Conservation (phyloP, 2,113 vertebrate genomes). For the Piaya cayana region DNA sequence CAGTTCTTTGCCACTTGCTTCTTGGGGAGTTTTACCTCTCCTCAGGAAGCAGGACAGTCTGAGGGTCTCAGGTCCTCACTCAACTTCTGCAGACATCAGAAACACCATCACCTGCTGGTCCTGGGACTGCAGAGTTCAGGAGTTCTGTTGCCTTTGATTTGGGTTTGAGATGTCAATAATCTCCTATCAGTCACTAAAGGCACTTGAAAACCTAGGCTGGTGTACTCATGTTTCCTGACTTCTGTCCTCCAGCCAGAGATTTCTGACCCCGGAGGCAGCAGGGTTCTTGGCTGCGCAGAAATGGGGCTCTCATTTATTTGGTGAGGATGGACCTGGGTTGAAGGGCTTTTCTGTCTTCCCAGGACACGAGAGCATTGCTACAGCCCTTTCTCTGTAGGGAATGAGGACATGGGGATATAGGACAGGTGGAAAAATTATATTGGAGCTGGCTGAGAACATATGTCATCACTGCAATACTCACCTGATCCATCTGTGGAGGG, state of each 20-base stretch:
- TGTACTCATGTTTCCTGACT: not conserved
- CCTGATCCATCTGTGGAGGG: not conserved
- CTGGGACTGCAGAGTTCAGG: not conserved
- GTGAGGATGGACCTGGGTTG: not conserved
- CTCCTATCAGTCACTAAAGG: not conserved
- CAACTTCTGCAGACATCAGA: not conserved
- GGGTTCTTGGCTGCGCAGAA: not conserved
- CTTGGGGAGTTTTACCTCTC: not conserved
- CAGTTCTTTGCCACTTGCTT: not conserved
- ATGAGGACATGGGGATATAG: not conserved
- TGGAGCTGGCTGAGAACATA: not conserved
- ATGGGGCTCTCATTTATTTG: rapidly evolving
- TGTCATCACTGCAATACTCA: not conserved
- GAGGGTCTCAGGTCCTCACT: not conserved
- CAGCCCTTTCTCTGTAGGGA: not conserved
- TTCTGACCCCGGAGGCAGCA: not conserved
- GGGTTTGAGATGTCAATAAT: not conserved
- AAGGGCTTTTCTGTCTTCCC: not conserved
- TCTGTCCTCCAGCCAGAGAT: not conserved
- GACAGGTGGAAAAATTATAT: not conserved
- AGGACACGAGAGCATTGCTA: not conserved
- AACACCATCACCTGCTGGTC: not conserved
- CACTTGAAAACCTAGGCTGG: not conserved
- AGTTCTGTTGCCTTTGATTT: not conserved
- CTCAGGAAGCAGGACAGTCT: not conserved